Evolutionary conservation across 2,113 vertebrate genomes (phyloP), one percentile per base, ranked within the genome.

Genomic region (Sebastes fasciatus): DNA sequence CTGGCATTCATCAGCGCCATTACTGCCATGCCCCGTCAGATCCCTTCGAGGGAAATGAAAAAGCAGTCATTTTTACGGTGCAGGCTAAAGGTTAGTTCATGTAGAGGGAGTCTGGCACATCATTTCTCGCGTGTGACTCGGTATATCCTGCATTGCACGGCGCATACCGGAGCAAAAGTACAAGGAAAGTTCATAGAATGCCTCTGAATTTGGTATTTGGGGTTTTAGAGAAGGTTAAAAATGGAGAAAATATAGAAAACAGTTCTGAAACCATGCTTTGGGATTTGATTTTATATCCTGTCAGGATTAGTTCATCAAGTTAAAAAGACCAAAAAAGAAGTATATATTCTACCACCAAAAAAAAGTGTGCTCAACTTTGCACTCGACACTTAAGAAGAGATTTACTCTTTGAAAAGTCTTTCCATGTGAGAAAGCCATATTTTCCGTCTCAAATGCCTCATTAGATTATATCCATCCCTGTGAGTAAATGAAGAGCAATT

Each of bases 1-100:
- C 91, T 94, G 91, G 91, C 87, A 92, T 93, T 93, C 91, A 91
- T 94, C 93, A 93, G 88, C 78, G 65, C 90, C 87, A 91, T 93
- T 93, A 88, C 93, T 89, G 90, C 91, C 91, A 89, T 79, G 86
- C 78, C 26, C 89, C 85, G 87, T 94, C 93, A 94, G 81, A 88
- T 89, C 86, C 87, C 84, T 92, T 79, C 11, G 74, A 91, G 86
- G 86, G 80, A 93, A 94, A 94, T 94, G 88, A 94, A 90, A 94
- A 95, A 94, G 93, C 90, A 92, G 92, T 88, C 87, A 80, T 92
- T 93, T 93, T 93, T 92, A 80, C 91, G 89, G 92, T 84, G 78
- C 86, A 60, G 92, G 90, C 86, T 92, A 95, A 95, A 93, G 92
- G 89, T 94, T 92, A 89, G 84, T 88, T 86, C 87, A 89, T 90